Conservation (phyloP, 53 echinoderm and acorn worm species). For the Echinometra lucunter region DNA sequence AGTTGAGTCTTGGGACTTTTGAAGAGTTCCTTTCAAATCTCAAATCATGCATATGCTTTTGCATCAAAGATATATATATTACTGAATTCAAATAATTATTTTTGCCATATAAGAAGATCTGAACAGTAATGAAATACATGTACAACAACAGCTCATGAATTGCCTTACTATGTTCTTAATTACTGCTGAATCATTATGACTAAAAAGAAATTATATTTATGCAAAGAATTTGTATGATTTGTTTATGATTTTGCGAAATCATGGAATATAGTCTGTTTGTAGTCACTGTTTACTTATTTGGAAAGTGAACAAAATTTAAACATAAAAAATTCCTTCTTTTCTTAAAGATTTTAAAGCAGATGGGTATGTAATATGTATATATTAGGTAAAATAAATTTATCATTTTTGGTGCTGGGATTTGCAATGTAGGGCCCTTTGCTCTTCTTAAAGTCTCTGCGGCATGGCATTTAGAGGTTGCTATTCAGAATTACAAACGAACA, state of each 20-base stretch:
- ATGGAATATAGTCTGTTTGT: no score
- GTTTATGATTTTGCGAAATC: background rate
- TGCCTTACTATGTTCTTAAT: no score
- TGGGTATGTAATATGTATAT: background rate
- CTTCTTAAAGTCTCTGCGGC: background rate
- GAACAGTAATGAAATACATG: background rate
- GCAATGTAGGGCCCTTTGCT: conserved; percentile 5
- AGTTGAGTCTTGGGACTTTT: background rate
- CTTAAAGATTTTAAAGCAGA: background rate
- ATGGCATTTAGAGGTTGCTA: no score
- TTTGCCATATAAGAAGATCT: background rate
- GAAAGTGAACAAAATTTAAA: no score
- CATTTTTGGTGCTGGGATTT: conserved; percentile 12
- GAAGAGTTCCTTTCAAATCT: no score
- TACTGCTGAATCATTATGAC: background rate
- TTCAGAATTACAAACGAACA: no score
- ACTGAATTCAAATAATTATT: no score
- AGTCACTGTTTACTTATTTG: no score
- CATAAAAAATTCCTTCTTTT: background rate
- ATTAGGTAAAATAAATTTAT: background rate
- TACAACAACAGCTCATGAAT: background rate
- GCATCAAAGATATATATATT: no score
- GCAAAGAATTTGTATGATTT: background rate
- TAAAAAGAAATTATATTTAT: background rate
- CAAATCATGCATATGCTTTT: no score